These are phyloP conservation scores for Lycaon pictus DNA, from an alignment of 2,113 vertebrate genomes.

Conservation along the genomic window DNA sequence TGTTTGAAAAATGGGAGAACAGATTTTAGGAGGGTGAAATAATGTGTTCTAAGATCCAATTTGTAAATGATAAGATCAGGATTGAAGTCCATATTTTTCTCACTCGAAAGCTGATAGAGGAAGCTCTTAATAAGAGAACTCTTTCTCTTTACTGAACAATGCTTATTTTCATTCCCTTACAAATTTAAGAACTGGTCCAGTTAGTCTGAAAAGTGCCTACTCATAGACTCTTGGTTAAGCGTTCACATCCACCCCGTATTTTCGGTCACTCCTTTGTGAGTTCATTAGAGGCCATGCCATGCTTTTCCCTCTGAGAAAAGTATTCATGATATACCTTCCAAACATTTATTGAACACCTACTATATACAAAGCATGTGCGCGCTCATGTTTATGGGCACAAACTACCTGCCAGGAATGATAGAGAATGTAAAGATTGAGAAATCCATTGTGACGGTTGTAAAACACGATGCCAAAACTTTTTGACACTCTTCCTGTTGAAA, in stretches of 20 bases:
- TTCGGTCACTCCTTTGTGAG: not conserved
- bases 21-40: not conserved
- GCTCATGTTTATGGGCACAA: not conserved
- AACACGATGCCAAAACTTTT: not conserved
- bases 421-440: not conserved
- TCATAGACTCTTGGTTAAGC: not conserved
- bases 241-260: not conserved
- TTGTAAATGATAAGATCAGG: not conserved
- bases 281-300: not conserved
- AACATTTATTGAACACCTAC: not conserved
- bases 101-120: not conserved
- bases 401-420: not conserved
- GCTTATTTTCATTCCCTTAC: not conserved
- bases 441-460: not conserved
- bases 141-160: not conserved
- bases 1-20: not conserved
- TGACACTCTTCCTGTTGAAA: not conserved
- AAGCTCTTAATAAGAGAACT: not conserved
- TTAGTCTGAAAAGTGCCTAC: not conserved
- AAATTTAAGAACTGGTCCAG: not conserved
- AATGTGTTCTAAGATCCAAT: not conserved
- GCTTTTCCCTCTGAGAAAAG: not conserved
- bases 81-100: not conserved
- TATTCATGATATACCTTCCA: not conserved
- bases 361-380: not conserved